Evolutionary conservation across 2,888 invertebrate species (phyloP).

Genomic region (Crematogaster levior): DNA sequence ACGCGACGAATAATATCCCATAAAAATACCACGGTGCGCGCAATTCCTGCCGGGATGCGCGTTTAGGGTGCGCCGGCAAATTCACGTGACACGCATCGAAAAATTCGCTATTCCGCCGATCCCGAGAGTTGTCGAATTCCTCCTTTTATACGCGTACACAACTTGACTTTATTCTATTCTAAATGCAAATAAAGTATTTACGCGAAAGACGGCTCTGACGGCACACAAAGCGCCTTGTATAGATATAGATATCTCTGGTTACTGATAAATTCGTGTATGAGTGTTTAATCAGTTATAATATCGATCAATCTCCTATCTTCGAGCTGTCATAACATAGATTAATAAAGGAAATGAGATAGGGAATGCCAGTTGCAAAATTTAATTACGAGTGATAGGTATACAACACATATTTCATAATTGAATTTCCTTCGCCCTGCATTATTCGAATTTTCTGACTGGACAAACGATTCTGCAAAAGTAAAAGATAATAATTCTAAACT

Average conservation of each 20-base stretch:
- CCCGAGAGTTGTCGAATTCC: not conserved
- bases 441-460: not conserved
- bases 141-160: constrained; percentile 1
- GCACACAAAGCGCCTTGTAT: not conserved
- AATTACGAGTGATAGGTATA: not conserved
- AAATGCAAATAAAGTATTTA: not conserved
- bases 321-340: not conserved
- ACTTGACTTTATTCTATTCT: not conserved
- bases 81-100: constrained; percentile 27
- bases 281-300: not conserved
- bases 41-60: constrained; percentile 1
- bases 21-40: constrained; percentile 7
- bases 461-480: not conserved
- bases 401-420: not conserved
- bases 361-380: not conserved
- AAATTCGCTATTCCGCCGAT: not conserved
- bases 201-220: not conserved
- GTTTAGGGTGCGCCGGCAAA: constrained; percentile 18
- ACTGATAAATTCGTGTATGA: not conserved
- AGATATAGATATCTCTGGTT: not conserved
- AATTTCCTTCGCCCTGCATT: constrained; percentile 4
- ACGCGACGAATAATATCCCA: constrained; percentile 23
- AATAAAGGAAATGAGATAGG: not conserved
- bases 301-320: not conserved
- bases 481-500: not conserved